phyloP scores from a whole-genome alignment of 1,140 invertebrate genomes.

The Megalopta genalis region DNA sequence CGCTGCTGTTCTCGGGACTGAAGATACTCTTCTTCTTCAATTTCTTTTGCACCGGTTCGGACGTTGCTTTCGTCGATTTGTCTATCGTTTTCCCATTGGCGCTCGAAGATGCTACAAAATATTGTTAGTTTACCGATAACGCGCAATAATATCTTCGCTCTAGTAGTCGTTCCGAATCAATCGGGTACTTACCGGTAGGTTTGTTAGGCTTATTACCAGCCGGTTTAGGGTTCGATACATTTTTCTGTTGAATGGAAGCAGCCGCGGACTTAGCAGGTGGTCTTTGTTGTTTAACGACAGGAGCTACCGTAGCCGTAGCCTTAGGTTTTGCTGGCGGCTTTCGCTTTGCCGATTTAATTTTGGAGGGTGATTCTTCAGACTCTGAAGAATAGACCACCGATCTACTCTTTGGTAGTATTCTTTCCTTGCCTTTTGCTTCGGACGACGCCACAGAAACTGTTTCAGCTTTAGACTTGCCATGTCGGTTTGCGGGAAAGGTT shows the following conservation, averaged over 20 bases:
- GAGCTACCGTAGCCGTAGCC: slow-evolving; percentile 79
- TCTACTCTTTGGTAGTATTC: slow-evolving; percentile 67
- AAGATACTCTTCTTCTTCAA: slow-evolving; percentile 90
- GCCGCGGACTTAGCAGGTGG: slow-evolving; percentile 68
- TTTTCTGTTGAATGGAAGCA: slow-evolving; percentile 70
- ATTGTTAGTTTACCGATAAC: not conserved
- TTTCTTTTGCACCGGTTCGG: slow-evolving; percentile 80
- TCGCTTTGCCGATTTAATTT: slow-evolving; percentile 77
- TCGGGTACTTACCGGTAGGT: slow-evolving; percentile 64
- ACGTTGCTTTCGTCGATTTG: slow-evolving; percentile 72
- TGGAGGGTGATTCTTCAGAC: slow-evolving; percentile 79
- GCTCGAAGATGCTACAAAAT: slow-evolving; percentile 47
- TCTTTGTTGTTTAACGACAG: slow-evolving; percentile 77
- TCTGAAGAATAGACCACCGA: slow-evolving; percentile 78
- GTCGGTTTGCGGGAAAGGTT: slow-evolving; percentile 71
- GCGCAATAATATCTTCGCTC: not conserved
- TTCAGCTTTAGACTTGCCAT: slow-evolving; percentile 77
- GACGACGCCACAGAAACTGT: slow-evolving; percentile 56
- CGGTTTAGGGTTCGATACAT: slow-evolving; percentile 63
- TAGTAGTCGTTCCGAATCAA: slow-evolving; percentile 3
- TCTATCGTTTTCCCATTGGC: slow-evolving; percentile 66
- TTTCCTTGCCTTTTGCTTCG: slow-evolving; percentile 73
- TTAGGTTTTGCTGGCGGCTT: slow-evolving; percentile 81
- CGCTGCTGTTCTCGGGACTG: slow-evolving; percentile 89
- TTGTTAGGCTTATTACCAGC: slow-evolving; percentile 69